phyloP scores from a whole-genome alignment of 2,888 invertebrate species.

The Conomelus anceps region DNA sequence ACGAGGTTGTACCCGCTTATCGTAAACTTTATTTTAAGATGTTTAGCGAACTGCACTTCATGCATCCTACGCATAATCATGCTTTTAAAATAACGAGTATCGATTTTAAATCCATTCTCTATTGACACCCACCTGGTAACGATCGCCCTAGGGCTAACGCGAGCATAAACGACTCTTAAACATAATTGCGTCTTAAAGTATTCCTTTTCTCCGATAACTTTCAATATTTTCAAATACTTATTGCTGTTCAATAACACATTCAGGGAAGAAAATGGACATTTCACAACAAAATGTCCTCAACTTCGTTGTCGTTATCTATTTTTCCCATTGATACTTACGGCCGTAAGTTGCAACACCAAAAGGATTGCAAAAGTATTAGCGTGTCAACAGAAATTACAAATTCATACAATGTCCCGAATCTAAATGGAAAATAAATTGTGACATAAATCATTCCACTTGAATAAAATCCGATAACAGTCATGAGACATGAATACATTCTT shows the following conservation, averaged over 20 bases:
- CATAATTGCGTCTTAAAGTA: background rate
- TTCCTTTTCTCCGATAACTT: background rate
- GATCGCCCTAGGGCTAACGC: background rate
- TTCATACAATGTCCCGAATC: background rate
- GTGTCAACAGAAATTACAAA: background rate
- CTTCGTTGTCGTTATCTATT: background rate
- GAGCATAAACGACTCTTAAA: background rate
- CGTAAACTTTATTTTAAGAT: background rate
- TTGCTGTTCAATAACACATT: background rate
- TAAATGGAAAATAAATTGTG: background rate
- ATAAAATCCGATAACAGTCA: background rate
- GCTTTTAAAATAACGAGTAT: background rate
- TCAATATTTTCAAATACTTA: background rate
- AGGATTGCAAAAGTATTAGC: background rate
- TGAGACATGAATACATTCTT: background rate
- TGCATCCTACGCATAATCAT: background rate
- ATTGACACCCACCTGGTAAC: background rate
- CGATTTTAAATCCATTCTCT: background rate
- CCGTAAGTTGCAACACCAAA: background rate
- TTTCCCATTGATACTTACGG: background rate
- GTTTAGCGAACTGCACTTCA: background rate
- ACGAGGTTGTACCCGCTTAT: background rate
- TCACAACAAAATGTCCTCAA: background rate
- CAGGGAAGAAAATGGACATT: background rate
- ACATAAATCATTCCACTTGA: background rate